Evolutionary conservation across 2,888 invertebrate genomes (phyloP).

Genomic region (Desoria tigrina): DNA sequence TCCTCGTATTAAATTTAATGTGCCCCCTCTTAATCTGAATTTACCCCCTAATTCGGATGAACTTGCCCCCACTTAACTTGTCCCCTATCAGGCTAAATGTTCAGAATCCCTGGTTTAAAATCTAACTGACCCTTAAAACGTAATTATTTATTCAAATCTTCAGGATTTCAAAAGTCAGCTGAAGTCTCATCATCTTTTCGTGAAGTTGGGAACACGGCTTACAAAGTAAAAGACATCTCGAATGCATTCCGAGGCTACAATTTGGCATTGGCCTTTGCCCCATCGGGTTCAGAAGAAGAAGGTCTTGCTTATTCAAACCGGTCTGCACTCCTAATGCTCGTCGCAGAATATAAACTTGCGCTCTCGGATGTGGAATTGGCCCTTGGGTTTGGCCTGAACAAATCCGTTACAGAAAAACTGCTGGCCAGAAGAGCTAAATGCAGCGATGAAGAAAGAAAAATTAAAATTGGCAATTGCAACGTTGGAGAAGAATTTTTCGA

Average conservation of each 20-base stretch:
- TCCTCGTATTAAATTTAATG: too few relatives aligned
- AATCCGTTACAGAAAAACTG: not conserved
- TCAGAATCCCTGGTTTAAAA: too few relatives aligned
- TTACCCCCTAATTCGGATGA: too few relatives aligned
- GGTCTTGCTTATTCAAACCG: conserved; percentile 39
- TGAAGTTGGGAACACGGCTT: conserved; percentile 30
- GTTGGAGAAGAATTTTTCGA: conserved; percentile 8
- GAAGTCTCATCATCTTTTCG: conserved; percentile 30
- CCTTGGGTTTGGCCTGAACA: not conserved
- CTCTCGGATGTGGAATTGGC: conserved; percentile 29
- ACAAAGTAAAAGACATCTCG: conserved; percentile 16
- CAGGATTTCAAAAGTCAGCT: conserved; percentile 32
- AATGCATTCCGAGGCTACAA: conserved; percentile 41
- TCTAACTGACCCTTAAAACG: too few relatives aligned
- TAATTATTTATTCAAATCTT: conserved; percentile 3
- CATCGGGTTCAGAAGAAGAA: conserved; percentile 14
- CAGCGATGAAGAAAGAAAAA: not conserved
- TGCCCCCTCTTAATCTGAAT: too few relatives aligned
- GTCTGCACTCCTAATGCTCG: conserved; percentile 31
- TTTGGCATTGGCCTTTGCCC: conserved; percentile 41
- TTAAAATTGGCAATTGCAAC: not conserved
- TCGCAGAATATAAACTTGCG: conserved; percentile 25
- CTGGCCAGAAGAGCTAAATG: not conserved
- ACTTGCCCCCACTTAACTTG: too few relatives aligned
- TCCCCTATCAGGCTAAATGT: too few relatives aligned